These are phyloP conservation scores for Indri indri DNA, from an alignment of 2,113 vertebrate genomes.

Conservation along the genomic window DNA sequence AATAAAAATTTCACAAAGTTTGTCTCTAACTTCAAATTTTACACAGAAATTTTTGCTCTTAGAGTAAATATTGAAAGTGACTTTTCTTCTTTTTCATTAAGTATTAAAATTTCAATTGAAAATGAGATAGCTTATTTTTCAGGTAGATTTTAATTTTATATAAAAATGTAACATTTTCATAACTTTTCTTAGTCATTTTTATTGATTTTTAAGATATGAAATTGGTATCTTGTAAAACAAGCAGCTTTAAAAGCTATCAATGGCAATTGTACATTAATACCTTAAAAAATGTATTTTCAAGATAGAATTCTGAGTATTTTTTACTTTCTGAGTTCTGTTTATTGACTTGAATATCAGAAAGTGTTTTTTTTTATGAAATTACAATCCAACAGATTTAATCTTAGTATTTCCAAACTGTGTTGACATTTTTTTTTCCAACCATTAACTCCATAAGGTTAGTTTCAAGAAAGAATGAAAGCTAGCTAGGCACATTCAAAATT, in stretches of 20 bases:
- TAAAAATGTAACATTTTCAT: neutral
- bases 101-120: constrained; percentile 34
- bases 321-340: neutral
- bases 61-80: neutral
- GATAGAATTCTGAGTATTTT: neutral
- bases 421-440: neutral
- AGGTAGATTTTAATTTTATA: neutral
- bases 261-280: neutral
- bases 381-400: neutral
- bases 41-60: neutral
- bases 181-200: neutral
- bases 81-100: neutral
- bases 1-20: neutral
- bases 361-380: neutral
- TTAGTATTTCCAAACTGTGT: neutral
- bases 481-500: neutral
- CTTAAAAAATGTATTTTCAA: neutral
- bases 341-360: neutral
- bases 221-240: neutral
- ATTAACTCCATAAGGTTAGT: neutral
- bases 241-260: neutral
- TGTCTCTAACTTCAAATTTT: neutral
- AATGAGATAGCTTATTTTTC: neutral
- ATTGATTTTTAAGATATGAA: neutral
- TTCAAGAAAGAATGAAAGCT: neutral